Conservation (phyloP, 2,797 vertebrate species). For the Pterois miles region DNA sequence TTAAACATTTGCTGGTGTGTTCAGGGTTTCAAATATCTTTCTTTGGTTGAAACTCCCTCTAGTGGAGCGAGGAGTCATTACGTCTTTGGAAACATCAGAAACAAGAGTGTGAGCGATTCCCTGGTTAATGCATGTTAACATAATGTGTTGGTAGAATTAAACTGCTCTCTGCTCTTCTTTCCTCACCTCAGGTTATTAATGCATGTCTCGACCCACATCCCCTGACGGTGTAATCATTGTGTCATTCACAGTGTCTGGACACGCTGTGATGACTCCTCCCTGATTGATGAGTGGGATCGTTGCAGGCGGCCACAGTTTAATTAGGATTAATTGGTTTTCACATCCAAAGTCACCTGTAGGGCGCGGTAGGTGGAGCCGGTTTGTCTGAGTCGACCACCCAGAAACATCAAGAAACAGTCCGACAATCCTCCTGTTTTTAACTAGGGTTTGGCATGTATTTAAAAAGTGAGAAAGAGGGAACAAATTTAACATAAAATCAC, state of each 20-base stretch:
- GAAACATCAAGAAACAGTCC: neutral
- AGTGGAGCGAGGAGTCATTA: too few species aligned
- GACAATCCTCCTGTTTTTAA: neutral
- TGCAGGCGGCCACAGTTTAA: conserved; percentile 52
- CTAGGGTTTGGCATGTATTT: neutral
- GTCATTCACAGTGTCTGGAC: conserved; percentile 44
- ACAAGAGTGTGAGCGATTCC: neutral
- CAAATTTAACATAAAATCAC: neutral
- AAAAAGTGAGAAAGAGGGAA: neutral
- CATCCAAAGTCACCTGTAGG: conserved; percentile 70
- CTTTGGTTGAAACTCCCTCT: neutral
- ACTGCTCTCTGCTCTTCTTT: neutral
- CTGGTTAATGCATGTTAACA: neutral
- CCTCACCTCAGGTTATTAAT: conserved; percentile 42
- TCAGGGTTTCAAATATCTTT: neutral
- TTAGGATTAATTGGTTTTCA: conserved; percentile 68
- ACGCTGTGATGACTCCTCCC: conserved; percentile 38
- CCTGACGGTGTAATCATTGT: conserved; percentile 56
- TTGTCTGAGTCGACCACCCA: neutral
- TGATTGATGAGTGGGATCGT: conserved; percentile 61
- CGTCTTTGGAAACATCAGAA: neutral
- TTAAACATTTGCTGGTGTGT: neutral
- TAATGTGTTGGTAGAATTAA: neutral
- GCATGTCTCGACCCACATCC: conserved; percentile 31
- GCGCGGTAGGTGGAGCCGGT: conserved; percentile 41